These are phyloP conservation scores for Ornithoptera priamus DNA, from an alignment of 2,888 invertebrate species.

Conservation along the genomic window DNA sequence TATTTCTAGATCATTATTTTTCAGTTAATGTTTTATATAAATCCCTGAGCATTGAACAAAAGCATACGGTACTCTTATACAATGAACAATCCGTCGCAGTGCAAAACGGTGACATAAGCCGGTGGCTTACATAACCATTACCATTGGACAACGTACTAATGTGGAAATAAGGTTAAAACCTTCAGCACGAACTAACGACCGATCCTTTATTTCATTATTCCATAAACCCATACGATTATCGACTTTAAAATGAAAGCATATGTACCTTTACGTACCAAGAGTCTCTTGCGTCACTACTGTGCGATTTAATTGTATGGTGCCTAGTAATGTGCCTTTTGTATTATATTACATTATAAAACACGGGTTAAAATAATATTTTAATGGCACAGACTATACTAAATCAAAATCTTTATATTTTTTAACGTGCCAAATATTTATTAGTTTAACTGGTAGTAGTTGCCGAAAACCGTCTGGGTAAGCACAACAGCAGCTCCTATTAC, in stretches of 20 bases:
- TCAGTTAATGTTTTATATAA: not conserved
- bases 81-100: constrained; percentile 8
- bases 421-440: not conserved
- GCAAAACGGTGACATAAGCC: constrained; percentile 12
- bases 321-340: not conserved
- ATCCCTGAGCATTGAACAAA: not conserved
- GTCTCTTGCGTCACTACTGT: constrained; percentile 8
- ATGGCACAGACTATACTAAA: not conserved
- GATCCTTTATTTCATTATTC: constrained; percentile 1
- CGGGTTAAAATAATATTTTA: not conserved
- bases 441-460: not conserved
- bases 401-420: not conserved
- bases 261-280: not conserved
- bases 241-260: constrained; percentile 2
- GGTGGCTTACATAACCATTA: constrained; percentile 9
- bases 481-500: not conserved
- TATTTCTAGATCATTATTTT: not conserved
- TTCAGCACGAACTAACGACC: constrained; percentile 5
- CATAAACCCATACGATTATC: constrained; percentile 2
- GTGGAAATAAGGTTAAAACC: constrained; percentile 6
- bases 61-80: not conserved
- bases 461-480: not conserved
- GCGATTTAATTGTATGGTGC: not conserved
- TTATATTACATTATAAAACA: not conserved
- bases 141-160: constrained; percentile 5